Evolutionary conservation across 2,113 vertebrate species (phyloP).

Genomic region (Catharus bicknelli): DNA sequence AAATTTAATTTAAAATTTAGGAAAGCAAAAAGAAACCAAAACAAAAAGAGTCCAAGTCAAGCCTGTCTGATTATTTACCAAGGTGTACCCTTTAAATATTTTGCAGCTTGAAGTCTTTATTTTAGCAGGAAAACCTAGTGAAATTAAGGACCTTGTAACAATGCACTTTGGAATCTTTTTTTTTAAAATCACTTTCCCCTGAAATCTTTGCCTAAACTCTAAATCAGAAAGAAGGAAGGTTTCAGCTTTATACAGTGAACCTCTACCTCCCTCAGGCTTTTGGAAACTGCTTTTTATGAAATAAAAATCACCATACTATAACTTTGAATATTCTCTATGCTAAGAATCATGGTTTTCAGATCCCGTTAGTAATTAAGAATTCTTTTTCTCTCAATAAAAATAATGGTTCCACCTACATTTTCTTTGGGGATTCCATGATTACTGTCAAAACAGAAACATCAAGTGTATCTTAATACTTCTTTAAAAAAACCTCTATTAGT

Average conservation of each 20-base stretch:
- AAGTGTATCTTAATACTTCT: background rate
- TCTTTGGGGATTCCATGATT: background rate
- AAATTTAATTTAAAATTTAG: background rate
- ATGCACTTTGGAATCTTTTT: background rate
- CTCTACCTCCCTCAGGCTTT: background rate
- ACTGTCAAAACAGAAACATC: background rate
- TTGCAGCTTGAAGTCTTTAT: background rate
- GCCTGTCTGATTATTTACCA: background rate
- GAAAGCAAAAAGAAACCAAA: background rate
- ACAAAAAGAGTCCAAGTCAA: background rate
- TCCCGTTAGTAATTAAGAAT: background rate
- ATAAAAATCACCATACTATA: background rate
- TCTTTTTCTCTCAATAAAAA: background rate
- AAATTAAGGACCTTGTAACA: background rate
- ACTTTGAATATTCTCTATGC: background rate
- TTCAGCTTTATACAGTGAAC: background rate
- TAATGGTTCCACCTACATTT: background rate
- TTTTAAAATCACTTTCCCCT: background rate
- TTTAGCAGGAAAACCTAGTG: background rate
- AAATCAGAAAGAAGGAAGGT: background rate
- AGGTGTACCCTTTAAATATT: background rate
- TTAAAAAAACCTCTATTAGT: background rate
- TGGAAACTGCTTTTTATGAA: background rate
- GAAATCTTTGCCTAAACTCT: background rate
- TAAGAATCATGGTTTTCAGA: background rate